Evolutionary conservation across 2,797 vertebrate genomes (phyloP).

Genomic region (Miichthys miiuy): DNA sequence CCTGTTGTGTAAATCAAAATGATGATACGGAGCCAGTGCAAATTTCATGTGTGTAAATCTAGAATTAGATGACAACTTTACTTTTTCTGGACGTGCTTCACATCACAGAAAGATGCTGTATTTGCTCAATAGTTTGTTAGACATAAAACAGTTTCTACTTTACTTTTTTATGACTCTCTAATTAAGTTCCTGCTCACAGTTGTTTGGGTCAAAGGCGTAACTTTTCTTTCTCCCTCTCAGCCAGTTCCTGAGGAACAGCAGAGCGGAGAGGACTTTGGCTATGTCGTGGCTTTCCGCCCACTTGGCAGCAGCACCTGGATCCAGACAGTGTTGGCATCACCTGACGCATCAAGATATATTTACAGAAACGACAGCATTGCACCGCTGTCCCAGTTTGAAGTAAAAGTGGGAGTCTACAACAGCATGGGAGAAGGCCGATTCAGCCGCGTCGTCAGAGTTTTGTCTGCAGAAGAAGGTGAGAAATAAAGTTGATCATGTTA

Average conservation of each 20-base stretch:
- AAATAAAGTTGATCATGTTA: slow-evolving; percentile 1
- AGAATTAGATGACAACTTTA: slow-evolving; percentile 46
- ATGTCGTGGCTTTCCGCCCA: slow-evolving; percentile 87
- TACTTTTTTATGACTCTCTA: slow-evolving; percentile 5
- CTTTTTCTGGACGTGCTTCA: slow-evolving; percentile 40
- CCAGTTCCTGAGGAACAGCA: slow-evolving; percentile 91
- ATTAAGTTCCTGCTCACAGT: slow-evolving; percentile 53
- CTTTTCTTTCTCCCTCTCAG: slow-evolving; percentile 73
- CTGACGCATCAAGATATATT: slow-evolving; percentile 88
- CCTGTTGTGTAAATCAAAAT: slow-evolving; percentile 73
- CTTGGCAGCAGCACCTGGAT: slow-evolving; percentile 88
- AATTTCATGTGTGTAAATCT: slow-evolving; percentile 58
- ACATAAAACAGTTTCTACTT: slow-evolving; percentile 36
- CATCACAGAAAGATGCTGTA: slow-evolving; percentile 20
- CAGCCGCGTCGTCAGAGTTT: slow-evolving; percentile 81
- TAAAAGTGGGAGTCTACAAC: slow-evolving; percentile 92
- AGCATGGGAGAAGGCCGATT: slow-evolving; percentile 88
- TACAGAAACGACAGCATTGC: slow-evolving; percentile 88
- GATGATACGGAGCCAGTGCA: slow-evolving; percentile 56
- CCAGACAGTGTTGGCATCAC: slow-evolving; percentile 85
- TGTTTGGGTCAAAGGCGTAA: slow-evolving; percentile 42
- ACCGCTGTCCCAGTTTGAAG: slow-evolving; percentile 90
- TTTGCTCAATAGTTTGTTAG: slow-evolving; percentile 23
- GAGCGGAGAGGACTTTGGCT: slow-evolving; percentile 91
- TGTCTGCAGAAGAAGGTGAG: slow-evolving; percentile 92